Percentiles rank a stretch among this genome's conserved stretches.
Conservation (phyloP, 2,797 vertebrate species). For the Tragelaphus oryx region DNA sequence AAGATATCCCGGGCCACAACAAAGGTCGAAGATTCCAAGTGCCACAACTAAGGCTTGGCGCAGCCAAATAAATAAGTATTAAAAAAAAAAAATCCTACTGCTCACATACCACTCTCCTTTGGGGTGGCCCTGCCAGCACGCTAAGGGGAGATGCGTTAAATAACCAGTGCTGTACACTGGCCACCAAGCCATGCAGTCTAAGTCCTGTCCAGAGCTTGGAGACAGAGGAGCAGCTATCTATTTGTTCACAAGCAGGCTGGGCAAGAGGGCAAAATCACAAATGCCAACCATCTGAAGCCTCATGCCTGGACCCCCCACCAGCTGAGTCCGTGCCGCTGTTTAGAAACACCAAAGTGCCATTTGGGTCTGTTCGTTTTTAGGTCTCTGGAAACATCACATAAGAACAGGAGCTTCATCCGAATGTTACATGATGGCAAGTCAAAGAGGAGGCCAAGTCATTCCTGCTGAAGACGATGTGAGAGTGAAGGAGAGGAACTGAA, state of each 20-base stretch:
- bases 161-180: not conserved
- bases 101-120: not conserved
- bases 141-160: not conserved
- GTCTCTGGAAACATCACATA: not conserved
- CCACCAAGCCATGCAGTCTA: not conserved
- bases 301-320: not conserved
- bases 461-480: fast-evolving
- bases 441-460: not conserved
- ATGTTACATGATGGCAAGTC: too few relatives aligned
- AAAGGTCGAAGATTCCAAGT: not conserved
- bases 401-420: not conserved
- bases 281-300: not conserved
- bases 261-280: too few relatives aligned
- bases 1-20: not conserved
- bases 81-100: not conserved
- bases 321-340: not conserved
- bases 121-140: fast-evolving
- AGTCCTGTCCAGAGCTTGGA: not conserved
- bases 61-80: not conserved
- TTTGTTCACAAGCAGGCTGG: not conserved
- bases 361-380: not conserved
- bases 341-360: not conserved
- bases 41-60: not conserved
- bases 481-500: not conserved
- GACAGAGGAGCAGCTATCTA: not conserved